Conservation (phyloP, 2,888 invertebrate species). For the Thymelicus sylvestris region DNA sequence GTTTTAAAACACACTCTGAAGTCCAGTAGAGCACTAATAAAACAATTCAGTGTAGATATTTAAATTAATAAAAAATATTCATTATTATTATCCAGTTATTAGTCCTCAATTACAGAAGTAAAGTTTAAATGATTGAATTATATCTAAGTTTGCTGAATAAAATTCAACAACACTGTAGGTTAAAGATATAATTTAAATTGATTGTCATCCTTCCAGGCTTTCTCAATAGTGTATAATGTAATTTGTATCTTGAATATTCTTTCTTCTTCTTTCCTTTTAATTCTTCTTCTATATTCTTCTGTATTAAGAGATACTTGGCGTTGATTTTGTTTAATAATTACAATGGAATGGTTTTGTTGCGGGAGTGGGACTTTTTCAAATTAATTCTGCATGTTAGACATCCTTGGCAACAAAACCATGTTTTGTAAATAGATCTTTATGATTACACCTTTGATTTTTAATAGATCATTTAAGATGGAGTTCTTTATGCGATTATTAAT, state of each 20-base stretch:
- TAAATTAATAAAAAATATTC: too few relatives aligned
- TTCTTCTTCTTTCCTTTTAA: conserved; percentile 14
- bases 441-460: conserved; percentile 31
- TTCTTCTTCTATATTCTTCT: background rate
- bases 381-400: conserved; percentile 53
- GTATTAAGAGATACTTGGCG: background rate
- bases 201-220: too few relatives aligned
- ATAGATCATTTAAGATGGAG: conserved; percentile 46
- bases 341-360: conserved; percentile 62
- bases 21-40: too few relatives aligned
- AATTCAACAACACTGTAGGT: conserved; percentile 43
- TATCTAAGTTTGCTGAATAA: conserved; percentile 39
- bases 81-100: too few relatives aligned
- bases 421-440: conserved; percentile 50
- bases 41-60: too few relatives aligned
- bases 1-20: too few relatives aligned
- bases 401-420: conserved; percentile 63
- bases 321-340: conserved; percentile 41
- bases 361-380: conserved; percentile 53
- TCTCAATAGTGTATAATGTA: background rate
- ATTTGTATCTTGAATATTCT: conserved; percentile 25
- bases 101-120: background rate
- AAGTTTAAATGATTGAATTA: background rate
- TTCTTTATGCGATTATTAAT: conserved; percentile 44
- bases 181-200: too few relatives aligned